phyloP scores from a whole-genome alignment of 2,888 invertebrate genomes.

The Lomographa bimaculata region DNA sequence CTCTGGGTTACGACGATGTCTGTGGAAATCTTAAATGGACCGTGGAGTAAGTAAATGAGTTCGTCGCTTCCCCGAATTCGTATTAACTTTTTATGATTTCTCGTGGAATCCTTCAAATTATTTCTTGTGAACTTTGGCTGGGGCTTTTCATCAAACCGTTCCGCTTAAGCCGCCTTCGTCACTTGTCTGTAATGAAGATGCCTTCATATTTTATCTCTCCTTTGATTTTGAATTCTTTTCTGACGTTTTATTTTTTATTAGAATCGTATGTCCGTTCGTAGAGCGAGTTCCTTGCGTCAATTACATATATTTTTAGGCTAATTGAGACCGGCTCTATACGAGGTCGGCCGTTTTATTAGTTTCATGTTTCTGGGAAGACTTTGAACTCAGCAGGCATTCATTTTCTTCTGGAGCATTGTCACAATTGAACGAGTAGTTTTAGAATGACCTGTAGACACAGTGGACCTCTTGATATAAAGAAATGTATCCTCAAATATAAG shows the following conservation, averaged over 20 bases:
- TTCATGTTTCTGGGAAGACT: no score
- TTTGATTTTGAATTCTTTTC: slow-evolving; percentile 12
- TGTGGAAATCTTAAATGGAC: slow-evolving; percentile 28
- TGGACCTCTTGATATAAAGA: no score
- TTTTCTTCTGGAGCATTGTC: no score
- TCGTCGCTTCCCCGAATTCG: slow-evolving; percentile 24
- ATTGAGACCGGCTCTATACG: no score
- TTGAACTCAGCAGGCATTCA: no score
- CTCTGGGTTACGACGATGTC: slow-evolving; percentile 22
- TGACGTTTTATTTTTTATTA: slow-evolving; percentile 10
- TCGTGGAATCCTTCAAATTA: slow-evolving; percentile 24
- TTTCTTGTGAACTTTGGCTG: slow-evolving; percentile 21
- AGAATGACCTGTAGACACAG: no score
- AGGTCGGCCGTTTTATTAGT: no score
- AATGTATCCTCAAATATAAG: no score
- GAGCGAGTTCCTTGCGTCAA: neutral
- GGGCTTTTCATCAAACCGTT: slow-evolving; percentile 25
- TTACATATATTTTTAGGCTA: slow-evolving; percentile 4
- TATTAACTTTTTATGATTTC: slow-evolving; percentile 30
- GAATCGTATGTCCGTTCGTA: neutral
- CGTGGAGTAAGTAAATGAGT: slow-evolving; percentile 27
- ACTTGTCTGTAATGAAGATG: slow-evolving; percentile 16
- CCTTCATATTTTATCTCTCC: slow-evolving; percentile 9
- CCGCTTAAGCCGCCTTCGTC: slow-evolving; percentile 16
- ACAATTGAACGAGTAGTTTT: no score